Evolutionary conservation across 2,113 vertebrate genomes (phyloP).

Genomic region (Cheilinus undulatus): DNA sequence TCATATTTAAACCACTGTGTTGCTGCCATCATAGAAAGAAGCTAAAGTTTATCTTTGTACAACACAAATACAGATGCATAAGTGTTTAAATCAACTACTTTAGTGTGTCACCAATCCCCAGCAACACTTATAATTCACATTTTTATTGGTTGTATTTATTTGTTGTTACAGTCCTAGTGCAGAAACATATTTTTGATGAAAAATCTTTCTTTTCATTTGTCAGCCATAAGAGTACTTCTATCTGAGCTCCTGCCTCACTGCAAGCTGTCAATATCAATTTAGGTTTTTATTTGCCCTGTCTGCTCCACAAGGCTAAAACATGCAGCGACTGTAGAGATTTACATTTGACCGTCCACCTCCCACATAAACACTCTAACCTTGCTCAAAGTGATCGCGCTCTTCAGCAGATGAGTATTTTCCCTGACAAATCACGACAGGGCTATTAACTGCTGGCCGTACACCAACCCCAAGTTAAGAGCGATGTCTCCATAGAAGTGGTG

Average conservation of each 20-base stretch:
- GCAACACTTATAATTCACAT: too few species aligned
- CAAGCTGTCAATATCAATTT: conserved; percentile 46
- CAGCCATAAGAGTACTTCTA: neutral
- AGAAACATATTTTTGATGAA: conserved; percentile 10
- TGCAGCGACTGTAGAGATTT: conserved; percentile 35
- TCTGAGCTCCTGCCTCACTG: conserved; percentile 9
- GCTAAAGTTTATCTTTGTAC: too few species aligned
- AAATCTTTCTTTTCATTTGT: neutral
- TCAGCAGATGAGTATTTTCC: conserved; percentile 66
- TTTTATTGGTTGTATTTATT: too few species aligned
- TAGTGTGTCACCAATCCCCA: too few species aligned
- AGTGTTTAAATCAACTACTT: too few species aligned
- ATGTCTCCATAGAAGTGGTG: conserved; percentile 63
- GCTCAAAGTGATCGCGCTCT: conserved; percentile 64
- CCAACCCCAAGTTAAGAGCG: conserved; percentile 45
- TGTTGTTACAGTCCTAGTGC: too few species aligned
- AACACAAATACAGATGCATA: too few species aligned
- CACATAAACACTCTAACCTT: conserved; percentile 69
- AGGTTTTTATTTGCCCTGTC: conserved; percentile 12
- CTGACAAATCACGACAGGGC: conserved; percentile 69
- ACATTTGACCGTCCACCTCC: conserved; percentile 47
- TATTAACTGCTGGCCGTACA: conserved; percentile 67
- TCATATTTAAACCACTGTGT: too few species aligned
- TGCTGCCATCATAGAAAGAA: too few species aligned
- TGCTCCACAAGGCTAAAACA: conserved; percentile 19